Evolutionary conservation across 1,140 invertebrate species (phyloP).

Genomic region (Cepaea nemoralis): DNA sequence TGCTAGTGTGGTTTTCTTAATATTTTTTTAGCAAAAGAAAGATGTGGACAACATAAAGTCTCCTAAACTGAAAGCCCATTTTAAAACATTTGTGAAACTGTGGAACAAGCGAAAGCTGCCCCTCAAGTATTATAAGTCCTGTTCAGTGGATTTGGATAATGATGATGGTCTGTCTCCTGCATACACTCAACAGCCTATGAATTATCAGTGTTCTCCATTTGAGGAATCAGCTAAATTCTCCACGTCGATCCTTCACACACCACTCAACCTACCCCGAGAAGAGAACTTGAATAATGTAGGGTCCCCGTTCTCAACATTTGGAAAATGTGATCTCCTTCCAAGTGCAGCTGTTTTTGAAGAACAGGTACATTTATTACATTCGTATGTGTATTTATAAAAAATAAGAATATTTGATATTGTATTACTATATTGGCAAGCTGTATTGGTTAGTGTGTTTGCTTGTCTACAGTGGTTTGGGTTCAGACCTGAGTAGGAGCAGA

Average conservation of each 20-base stretch:
- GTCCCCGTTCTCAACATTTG: constrained; percentile 61
- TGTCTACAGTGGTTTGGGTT: no score
- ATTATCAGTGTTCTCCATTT: neutral
- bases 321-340: constrained; percentile 47
- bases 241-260: neutral
- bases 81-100: constrained; percentile 57
- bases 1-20: no score
- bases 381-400: no score
- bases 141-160: constrained; percentile 3
- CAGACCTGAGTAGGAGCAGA: no score
- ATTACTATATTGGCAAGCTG: no score
- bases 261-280: constrained; percentile 28
- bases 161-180: neutral
- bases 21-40: constrained; percentile 53
- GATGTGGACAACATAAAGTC: constrained; percentile 50
- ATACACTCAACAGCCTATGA: neutral
- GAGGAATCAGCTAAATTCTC: neutral
- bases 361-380: neutral
- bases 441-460: no score
- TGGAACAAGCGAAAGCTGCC: constrained; percentile 62
- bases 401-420: no score
- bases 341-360: constrained; percentile 37
- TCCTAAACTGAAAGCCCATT: constrained; percentile 55
- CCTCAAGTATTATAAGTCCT: constrained; percentile 30
- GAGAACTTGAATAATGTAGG: constrained; percentile 37